Conservation (phyloP, 2,797 vertebrate genomes). For the Scolopax rusticola region DNA sequence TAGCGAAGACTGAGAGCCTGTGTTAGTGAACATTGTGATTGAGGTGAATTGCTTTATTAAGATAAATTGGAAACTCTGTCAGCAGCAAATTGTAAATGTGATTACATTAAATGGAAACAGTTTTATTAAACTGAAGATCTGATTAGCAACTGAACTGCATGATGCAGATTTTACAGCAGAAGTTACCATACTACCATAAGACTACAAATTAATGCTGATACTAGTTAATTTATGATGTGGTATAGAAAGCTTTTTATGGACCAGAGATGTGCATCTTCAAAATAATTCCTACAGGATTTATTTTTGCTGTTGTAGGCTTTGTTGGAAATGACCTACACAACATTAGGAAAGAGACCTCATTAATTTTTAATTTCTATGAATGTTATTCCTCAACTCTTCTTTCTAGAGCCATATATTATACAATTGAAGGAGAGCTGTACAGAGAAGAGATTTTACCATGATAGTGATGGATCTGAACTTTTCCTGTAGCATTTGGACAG, state of each 20-base stretch:
- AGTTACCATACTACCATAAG: background rate
- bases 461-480: background rate
- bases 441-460: background rate
- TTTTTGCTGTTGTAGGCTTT: background rate
- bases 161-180: background rate
- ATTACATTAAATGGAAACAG: conserved; percentile 39
- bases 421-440: background rate
- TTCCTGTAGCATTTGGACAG: background rate
- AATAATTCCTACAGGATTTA: background rate
- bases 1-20: background rate
- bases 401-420: background rate
- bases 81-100: conserved; percentile 27
- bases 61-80: background rate
- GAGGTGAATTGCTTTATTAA: background rate
- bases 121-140: conserved; percentile 39
- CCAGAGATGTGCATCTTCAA: background rate
- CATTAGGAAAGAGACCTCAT: background rate
- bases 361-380: background rate
- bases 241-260: background rate
- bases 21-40: background rate
- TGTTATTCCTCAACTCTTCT: background rate
- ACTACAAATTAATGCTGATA: background rate
- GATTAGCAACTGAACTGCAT: conserved; percentile 17
- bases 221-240: background rate
- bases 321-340: background rate